These are phyloP conservation scores for Cottoperca gobio DNA, from an alignment of 2,797 vertebrate species.

Conservation along the genomic window DNA sequence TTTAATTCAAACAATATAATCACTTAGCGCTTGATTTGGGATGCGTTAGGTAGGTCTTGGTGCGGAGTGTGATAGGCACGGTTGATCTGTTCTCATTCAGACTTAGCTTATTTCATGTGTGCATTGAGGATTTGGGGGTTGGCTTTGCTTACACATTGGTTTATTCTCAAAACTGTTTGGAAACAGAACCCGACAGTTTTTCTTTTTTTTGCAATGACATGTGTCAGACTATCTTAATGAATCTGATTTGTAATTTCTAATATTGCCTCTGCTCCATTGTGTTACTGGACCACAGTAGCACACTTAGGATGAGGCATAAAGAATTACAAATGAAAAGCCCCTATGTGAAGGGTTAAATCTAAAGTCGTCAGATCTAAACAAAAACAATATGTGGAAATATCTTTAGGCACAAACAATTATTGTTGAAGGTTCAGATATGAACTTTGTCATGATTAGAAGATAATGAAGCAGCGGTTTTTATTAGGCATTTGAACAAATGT, in stretches of 20 bases:
- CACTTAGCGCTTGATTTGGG: constrained; percentile 14
- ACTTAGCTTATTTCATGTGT: constrained; percentile 44
- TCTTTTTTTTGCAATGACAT: background rate
- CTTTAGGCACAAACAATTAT: background rate
- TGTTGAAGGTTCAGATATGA: background rate
- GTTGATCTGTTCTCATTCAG: constrained; percentile 33
- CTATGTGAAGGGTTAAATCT: too few relatives aligned
- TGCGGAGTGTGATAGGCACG: constrained; percentile 30
- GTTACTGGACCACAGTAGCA: too few relatives aligned
- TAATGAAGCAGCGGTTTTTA: background rate
- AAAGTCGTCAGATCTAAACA: too few relatives aligned
- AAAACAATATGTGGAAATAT: too few relatives aligned
- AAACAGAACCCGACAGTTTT: background rate
- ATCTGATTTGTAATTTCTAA: too few relatives aligned
- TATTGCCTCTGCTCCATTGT: too few relatives aligned
- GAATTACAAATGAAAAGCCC: too few relatives aligned
- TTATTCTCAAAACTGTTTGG: constrained; percentile 15
- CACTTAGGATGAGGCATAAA: too few relatives aligned
- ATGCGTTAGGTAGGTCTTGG: constrained; percentile 3
- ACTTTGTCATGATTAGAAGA: background rate
- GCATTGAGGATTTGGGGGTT: constrained; percentile 38
- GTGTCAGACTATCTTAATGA: background rate
- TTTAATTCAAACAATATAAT: constrained; percentile 32
- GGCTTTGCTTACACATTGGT: constrained; percentile 37
- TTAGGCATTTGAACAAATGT: background rate